Conservation (phyloP, 37 sponge, comb jelly and placozoan species). For the Chondrilla cf. caribensis region DNA sequence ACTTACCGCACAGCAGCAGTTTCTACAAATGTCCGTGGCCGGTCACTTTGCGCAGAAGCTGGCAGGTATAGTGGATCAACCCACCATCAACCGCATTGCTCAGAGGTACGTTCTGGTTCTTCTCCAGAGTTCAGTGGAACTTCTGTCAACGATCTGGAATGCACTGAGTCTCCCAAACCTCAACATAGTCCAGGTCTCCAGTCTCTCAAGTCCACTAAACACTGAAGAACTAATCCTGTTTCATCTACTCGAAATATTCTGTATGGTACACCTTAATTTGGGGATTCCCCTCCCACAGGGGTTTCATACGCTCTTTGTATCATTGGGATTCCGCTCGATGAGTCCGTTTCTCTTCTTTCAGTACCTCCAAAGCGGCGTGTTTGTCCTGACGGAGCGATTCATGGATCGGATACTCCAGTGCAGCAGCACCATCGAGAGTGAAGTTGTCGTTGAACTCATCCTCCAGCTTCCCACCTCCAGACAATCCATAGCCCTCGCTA, state of each 20-base stretch:
- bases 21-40: background rate
- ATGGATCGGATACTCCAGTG: background rate
- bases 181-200: background rate
- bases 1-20: background rate
- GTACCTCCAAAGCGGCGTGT: background rate
- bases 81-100: background rate
- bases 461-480: background rate
- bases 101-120: background rate
- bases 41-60: background rate
- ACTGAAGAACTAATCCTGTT: conserved; percentile 12
- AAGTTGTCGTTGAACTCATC: background rate
- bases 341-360: background rate
- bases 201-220: background rate
- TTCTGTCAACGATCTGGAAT: background rate
- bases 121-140: background rate
- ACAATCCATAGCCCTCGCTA: background rate
- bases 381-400: conserved; percentile 1
- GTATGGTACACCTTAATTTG: background rate
- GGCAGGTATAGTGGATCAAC: background rate
- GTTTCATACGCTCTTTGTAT: background rate
- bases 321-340: background rate
- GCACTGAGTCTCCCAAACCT: background rate
- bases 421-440: background rate
- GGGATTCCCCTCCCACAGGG: background rate
- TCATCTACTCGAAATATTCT: background rate